phyloP scores from a whole-genome alignment of 2,888 invertebrate species.

The Thecophora atra region DNA sequence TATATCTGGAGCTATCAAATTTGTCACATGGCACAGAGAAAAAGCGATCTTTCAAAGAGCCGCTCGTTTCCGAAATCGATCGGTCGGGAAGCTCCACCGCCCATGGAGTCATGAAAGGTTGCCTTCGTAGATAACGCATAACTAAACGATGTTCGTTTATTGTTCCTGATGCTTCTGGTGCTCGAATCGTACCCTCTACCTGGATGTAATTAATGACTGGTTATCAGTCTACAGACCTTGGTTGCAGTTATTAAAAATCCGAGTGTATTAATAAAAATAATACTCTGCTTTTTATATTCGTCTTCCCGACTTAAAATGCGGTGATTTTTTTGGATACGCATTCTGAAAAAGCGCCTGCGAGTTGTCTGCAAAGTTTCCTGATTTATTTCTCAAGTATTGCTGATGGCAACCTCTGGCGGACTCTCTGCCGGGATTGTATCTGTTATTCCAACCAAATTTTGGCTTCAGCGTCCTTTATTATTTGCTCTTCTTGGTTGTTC shows the following conservation, averaged over 20 bases:
- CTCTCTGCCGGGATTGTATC: not conserved
- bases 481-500: not conserved
- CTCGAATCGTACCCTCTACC: not conserved
- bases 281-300: not conserved
- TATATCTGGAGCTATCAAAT: not conserved
- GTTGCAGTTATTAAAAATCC: slow-evolving; percentile 24
- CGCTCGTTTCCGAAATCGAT: not conserved
- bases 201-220: slow-evolving; percentile 29
- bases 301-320: slow-evolving; percentile 3
- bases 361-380: slow-evolving; percentile 29
- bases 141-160: not conserved
- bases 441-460: not conserved
- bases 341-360: not conserved
- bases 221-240: slow-evolving; percentile 23
- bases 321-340: not conserved
- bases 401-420: slow-evolving; percentile 3
- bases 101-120: not conserved
- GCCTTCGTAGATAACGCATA: not conserved
- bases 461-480: not conserved
- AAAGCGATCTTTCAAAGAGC: not conserved
- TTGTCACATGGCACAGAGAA: not conserved
- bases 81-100: not conserved
- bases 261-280: slow-evolving; percentile 31
- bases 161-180: not conserved
- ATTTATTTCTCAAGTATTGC: slow-evolving; percentile 32